phyloP scores from a whole-genome alignment of 2,888 invertebrate species.

The Acanthococcus lagerstroemiae region DNA sequence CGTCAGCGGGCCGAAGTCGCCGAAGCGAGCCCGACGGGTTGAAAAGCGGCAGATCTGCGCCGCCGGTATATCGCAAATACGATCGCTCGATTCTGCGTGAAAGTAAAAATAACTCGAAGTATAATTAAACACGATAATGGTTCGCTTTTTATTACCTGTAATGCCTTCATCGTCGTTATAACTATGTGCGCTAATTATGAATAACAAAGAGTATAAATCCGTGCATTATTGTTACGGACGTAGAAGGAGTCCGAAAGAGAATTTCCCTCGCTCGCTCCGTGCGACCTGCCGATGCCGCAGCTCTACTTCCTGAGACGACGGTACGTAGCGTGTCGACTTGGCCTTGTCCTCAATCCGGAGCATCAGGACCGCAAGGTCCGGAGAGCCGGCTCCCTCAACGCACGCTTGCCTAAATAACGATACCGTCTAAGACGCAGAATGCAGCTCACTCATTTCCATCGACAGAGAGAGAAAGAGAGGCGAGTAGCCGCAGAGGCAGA shows the following conservation, averaged over 20 bases:
- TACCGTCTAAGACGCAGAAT: too few relatives aligned
- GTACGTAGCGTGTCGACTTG: background rate
- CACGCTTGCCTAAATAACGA: too few relatives aligned
- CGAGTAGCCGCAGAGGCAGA: too few relatives aligned
- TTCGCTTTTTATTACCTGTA: background rate
- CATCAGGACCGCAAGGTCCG: slow-evolving; percentile 2
- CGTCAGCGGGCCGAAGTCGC: too few relatives aligned
- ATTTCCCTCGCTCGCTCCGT: background rate
- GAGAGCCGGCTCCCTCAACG: too few relatives aligned
- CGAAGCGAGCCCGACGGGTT: too few relatives aligned
- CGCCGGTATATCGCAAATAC: too few relatives aligned
- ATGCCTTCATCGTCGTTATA: background rate
- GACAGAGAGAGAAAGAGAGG: too few relatives aligned
- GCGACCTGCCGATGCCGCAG: too few relatives aligned
- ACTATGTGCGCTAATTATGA: background rate
- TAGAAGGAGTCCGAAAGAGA: background rate
- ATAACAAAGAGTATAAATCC: background rate
- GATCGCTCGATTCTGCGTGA: background rate
- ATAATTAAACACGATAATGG: background rate
- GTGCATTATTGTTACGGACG: background rate
- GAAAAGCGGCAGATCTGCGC: too few relatives aligned
- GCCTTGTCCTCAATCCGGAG: background rate
- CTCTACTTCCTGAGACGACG: slow-evolving; percentile 1
- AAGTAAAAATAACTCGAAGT: background rate
- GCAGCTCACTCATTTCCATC: too few relatives aligned